Conservation (phyloP, 2,113 vertebrate genomes). For the Excalfactoria chinensis region DNA sequence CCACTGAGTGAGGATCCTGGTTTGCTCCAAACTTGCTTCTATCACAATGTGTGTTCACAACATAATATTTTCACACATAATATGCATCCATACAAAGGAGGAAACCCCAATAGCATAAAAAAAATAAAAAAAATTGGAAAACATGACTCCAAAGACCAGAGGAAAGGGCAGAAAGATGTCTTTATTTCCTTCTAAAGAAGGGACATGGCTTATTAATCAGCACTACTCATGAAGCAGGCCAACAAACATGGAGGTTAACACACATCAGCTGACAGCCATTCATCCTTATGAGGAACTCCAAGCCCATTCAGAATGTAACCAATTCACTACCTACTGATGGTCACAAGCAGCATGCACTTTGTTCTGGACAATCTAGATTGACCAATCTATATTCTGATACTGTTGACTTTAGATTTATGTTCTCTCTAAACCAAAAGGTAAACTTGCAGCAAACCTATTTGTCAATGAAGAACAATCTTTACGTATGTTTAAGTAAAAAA, state of each 20-base stretch:
- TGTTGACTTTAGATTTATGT: background rate
- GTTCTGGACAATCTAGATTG: background rate
- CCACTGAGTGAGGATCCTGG: background rate
- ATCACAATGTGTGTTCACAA: fast-evolving
- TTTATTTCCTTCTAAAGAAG: background rate
- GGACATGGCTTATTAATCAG: background rate
- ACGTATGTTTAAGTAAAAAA: background rate
- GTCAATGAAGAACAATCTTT: background rate
- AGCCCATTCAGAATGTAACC: background rate
- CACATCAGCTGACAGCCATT: background rate
- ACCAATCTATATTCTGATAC: background rate
- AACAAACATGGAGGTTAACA: background rate
- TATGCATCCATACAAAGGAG: background rate
- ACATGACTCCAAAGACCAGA: background rate
- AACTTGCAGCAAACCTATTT: background rate
- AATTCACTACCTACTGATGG: background rate
- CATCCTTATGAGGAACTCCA: background rate
- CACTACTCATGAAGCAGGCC: background rate
- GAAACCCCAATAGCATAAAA: background rate
- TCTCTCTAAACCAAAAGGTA: background rate
- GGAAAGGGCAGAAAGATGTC: background rate
- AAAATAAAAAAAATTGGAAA: background rate
- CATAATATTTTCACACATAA: background rate
- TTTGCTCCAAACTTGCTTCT: too few relatives aligned
- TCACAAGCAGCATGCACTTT: background rate